These are phyloP conservation scores for Colossoma macropomum DNA, from an alignment of 2,113 vertebrate species.

Conservation along the genomic window DNA sequence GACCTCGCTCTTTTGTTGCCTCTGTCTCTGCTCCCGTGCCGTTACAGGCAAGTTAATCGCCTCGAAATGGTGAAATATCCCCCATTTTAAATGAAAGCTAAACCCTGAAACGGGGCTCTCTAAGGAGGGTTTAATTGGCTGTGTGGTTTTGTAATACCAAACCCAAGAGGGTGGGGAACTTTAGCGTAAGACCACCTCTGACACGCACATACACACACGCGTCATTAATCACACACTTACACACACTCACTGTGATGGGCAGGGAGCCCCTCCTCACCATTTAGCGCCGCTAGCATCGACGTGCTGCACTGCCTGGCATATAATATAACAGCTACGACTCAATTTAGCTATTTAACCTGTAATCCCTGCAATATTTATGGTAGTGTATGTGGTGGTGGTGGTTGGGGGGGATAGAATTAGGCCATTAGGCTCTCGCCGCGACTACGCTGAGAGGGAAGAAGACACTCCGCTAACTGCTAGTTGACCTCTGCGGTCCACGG, in stretches of 20 bases:
- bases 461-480: conserved; percentile 92
- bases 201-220: conserved; percentile 14
- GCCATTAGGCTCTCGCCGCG: conserved; percentile 92
- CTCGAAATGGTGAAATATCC: conserved; percentile 78
- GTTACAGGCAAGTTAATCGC: conserved; percentile 78
- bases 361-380: conserved; percentile 92
- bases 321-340: conserved; percentile 87
- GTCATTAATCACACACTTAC: conserved; percentile 55
- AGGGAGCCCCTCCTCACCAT: conserved; percentile 67
- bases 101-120: conserved; percentile 76
- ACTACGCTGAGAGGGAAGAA: conserved; percentile 89
- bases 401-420: conserved; percentile 84
- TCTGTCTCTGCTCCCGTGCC: conserved; percentile 70
- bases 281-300: conserved; percentile 35
- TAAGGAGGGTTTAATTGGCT: conserved; percentile 77
- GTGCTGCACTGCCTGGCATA: conserved; percentile 39
- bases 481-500: conserved; percentile 94
- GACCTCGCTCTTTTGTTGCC: conserved; percentile 68
- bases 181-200: conserved; percentile 52
- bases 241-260: conserved; percentile 61
- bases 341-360: conserved; percentile 97
- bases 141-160: conserved; percentile 74
- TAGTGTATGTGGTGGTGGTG: conserved; percentile 73
- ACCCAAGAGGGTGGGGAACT: conserved; percentile 60
- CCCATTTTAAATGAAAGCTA: conserved; percentile 79